These are phyloP conservation scores for Anaspis maculata DNA, from an alignment of 2,888 invertebrate species.

Conservation along the genomic window DNA sequence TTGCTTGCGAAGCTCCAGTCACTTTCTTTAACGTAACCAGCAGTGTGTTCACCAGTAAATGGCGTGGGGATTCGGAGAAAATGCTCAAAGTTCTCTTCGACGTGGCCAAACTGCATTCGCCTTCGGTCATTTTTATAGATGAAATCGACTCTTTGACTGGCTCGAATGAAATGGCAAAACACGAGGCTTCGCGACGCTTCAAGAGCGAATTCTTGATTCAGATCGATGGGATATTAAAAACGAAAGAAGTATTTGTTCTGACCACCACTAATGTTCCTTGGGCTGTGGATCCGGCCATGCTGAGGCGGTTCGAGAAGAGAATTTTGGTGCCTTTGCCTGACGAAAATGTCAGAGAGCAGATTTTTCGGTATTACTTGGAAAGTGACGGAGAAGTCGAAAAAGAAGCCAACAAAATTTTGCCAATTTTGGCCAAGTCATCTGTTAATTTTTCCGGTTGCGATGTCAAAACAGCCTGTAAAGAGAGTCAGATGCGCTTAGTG, in stretches of 20 bases:
- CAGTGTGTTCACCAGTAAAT: conserved; percentile 86
- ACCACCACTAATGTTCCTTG: conserved; percentile 91
- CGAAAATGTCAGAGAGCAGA: conserved; percentile 51
- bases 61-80: conserved; percentile 94
- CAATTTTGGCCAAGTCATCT: conserved; percentile 36
- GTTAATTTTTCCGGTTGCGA: conserved; percentile 84
- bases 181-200: conserved; percentile 80
- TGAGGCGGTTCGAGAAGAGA: conserved; percentile 81
- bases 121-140: conserved; percentile 87
- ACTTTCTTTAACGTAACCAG: conserved; percentile 89
- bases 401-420: not conserved
- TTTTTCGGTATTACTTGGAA: conserved; percentile 58
- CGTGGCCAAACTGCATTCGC: conserved; percentile 67
- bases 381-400: conserved; percentile 18
- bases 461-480: conserved; percentile 78
- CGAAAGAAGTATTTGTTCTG: conserved; percentile 65
- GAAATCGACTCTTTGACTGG: conserved; percentile 83
- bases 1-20: conserved; percentile 68
- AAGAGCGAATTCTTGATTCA: conserved; percentile 83
- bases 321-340: conserved; percentile 74
- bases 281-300: conserved; percentile 83
- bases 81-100: conserved; percentile 83
- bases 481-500: conserved; percentile 75
- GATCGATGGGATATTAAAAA: conserved; percentile 66
- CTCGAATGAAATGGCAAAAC: conserved; percentile 58